phyloP scores from a whole-genome alignment of 2,113 vertebrate genomes.

The Machaerirhynchus nigripectus region DNA sequence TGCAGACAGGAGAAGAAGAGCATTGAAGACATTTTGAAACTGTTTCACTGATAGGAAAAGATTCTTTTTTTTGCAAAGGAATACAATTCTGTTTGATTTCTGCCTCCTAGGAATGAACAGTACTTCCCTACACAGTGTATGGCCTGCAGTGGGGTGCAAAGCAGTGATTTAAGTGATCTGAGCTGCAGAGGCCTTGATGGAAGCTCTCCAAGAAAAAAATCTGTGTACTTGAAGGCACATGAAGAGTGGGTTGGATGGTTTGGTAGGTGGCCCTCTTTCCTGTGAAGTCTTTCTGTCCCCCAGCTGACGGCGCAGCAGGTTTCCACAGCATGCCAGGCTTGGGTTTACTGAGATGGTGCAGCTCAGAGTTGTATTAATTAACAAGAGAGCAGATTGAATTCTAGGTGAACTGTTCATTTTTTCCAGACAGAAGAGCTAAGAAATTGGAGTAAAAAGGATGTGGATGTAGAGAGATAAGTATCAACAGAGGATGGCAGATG shows the following conservation, averaged over 20 bases:
- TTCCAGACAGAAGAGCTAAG: not conserved
- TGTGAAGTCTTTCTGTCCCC: not conserved
- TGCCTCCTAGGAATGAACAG: not conserved
- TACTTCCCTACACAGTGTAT: not conserved
- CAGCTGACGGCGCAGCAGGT: not conserved
- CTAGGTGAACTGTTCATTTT: not conserved
- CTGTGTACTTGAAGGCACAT: not conserved
- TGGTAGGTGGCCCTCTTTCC: not conserved
- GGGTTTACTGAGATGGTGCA: not conserved
- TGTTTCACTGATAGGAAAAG: not conserved
- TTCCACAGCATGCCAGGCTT: not conserved
- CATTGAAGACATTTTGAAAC: not conserved
- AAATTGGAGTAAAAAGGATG: not conserved
- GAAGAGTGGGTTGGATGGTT: not conserved
- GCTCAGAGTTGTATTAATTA: not conserved
- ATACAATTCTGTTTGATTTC: not conserved
- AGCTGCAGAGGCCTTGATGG: not conserved
- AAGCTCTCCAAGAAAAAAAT: not conserved
- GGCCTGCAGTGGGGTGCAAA: not conserved
- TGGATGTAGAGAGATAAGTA: not conserved
- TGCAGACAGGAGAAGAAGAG: not conserved
- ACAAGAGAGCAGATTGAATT: not conserved
- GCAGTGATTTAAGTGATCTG: not conserved
- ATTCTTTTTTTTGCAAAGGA: not conserved
- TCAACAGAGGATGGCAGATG: fast-evolving